Evolutionary conservation across 2,888 invertebrate species (phyloP).

Genomic region (Trimorus sp.): DNA sequence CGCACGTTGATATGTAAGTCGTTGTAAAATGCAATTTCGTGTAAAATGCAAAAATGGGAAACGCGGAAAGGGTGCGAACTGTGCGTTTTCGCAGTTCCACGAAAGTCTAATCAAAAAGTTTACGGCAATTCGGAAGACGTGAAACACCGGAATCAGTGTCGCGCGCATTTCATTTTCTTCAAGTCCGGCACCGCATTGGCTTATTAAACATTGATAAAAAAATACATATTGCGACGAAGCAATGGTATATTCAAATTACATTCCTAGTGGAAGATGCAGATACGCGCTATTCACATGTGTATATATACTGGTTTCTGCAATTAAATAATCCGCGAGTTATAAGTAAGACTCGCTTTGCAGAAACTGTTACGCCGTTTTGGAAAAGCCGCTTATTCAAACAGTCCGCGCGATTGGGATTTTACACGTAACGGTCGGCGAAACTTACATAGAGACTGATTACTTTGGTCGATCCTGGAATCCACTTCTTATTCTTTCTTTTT

Average conservation of each 20-base stretch:
- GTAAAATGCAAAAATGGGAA: background rate
- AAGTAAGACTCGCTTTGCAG: background rate
- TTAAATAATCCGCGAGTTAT: background rate
- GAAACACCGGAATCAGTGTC: background rate
- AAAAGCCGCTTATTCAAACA: background rate
- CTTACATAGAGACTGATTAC: too few relatives aligned
- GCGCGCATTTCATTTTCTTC: conserved; percentile 44
- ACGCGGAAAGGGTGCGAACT: background rate
- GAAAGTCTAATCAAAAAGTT: background rate
- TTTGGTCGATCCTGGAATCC: too few relatives aligned
- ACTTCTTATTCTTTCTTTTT: too few relatives aligned
- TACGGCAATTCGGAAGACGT: too few relatives aligned
- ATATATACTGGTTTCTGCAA: conserved; percentile 19
- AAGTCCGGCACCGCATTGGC: conserved; percentile 47
- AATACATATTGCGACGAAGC: conserved; percentile 48
- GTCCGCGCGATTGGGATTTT: too few relatives aligned
- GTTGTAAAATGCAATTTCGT: background rate
- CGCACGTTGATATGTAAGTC: background rate
- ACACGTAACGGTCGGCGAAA: too few relatives aligned
- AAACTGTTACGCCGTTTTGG: background rate
- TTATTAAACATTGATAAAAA: conserved; percentile 38
- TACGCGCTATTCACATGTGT: conserved; percentile 38
- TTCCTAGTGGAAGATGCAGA: conserved; percentile 48
- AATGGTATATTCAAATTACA: conserved; percentile 37
- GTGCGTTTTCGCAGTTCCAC: background rate